Percentiles rank a stretch among this genome's conserved stretches.
Evolutionary conservation across 1,140 invertebrate species (phyloP).

Genomic region (Sitodiplosis mosellana): DNA sequence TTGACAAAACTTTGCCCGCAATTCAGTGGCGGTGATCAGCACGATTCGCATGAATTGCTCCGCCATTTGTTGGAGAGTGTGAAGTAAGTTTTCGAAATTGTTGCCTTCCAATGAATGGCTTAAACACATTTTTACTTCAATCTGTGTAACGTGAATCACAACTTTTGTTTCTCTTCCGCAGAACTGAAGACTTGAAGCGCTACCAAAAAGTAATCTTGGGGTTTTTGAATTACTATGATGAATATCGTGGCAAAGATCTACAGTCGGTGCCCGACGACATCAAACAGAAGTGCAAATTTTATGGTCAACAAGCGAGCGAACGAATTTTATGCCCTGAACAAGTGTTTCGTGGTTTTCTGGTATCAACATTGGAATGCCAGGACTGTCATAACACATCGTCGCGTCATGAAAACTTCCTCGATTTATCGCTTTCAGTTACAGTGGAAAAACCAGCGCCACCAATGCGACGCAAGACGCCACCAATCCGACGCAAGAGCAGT

Average conservation of each 20-base stretch:
- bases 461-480: slow-evolving; percentile 4
- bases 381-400: slow-evolving; percentile 72
- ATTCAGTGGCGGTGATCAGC: slow-evolving; percentile 86
- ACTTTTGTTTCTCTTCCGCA: no score
- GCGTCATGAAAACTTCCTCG: slow-evolving; percentile 80
- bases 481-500: slow-evolving; percentile 44
- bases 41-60: slow-evolving; percentile 90
- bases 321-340: slow-evolving; percentile 64
- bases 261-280: slow-evolving; percentile 52
- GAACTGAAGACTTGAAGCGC: slow-evolving; percentile 46
- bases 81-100: slow-evolving; percentile 26
- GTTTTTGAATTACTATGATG: slow-evolving; percentile 44
- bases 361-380: slow-evolving; percentile 77
- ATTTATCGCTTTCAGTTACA: slow-evolving; percentile 78
- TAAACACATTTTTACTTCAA: not conserved
- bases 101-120: not conserved
- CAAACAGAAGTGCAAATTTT: slow-evolving; percentile 57
- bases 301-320: slow-evolving; percentile 61
- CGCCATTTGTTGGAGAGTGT: slow-evolving; percentile 75
- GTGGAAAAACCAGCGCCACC: slow-evolving; percentile 35
- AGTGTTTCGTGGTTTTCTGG: slow-evolving; percentile 73
- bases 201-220: slow-evolving; percentile 60
- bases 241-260: slow-evolving; percentile 28
- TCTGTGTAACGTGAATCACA: not conserved
- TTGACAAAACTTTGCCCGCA: slow-evolving; percentile 60